A percentile compares a stretch with the other conserved stretches of the same genome.
Evolutionary conservation across 2,888 invertebrate species (phyloP).

Genomic region (Spicauda simplicius): DNA sequence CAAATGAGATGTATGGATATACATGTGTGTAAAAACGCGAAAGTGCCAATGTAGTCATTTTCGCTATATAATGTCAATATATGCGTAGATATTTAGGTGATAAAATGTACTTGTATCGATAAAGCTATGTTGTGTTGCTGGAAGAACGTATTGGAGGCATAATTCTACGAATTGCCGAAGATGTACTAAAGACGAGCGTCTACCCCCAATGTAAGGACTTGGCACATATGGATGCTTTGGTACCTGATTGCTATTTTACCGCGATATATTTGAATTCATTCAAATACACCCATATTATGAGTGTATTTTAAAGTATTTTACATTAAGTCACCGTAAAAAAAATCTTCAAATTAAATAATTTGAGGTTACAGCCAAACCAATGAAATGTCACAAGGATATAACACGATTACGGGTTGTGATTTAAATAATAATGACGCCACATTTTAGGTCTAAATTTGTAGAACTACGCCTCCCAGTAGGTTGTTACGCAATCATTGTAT

Average conservation of each 20-base stretch:
- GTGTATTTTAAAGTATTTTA: too few relatives aligned
- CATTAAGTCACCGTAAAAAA: too few relatives aligned
- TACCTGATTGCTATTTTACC: too few relatives aligned
- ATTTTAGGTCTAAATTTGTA: slow-evolving; percentile 1
- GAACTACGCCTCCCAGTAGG: slow-evolving; percentile 14
- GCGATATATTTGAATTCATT: too few relatives aligned
- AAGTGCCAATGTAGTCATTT: slow-evolving; percentile 66
- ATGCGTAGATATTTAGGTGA: slow-evolving; percentile 53
- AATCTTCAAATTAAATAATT: too few relatives aligned
- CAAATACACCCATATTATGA: too few relatives aligned
- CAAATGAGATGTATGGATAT: slow-evolving; percentile 27
- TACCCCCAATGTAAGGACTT: not conserved
- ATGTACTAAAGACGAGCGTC: not conserved
- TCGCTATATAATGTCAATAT: slow-evolving; percentile 73
- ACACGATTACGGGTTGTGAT: too few relatives aligned
- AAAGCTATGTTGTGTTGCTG: slow-evolving; percentile 56
- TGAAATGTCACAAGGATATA: too few relatives aligned
- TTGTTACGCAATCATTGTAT: slow-evolving; percentile 63
- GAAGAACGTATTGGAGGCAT: slow-evolving; percentile 35
- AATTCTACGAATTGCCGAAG: not conserved
- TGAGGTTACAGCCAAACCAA: too few relatives aligned
- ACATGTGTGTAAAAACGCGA: slow-evolving; percentile 52
- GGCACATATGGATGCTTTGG: not conserved
- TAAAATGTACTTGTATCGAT: slow-evolving; percentile 44
- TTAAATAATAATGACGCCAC: too few relatives aligned